Evolutionary conservation across 1,140 invertebrate genomes (phyloP), one percentile per base, ranked within the genome.

Genomic region (Octopus bimaculoides): DNA sequence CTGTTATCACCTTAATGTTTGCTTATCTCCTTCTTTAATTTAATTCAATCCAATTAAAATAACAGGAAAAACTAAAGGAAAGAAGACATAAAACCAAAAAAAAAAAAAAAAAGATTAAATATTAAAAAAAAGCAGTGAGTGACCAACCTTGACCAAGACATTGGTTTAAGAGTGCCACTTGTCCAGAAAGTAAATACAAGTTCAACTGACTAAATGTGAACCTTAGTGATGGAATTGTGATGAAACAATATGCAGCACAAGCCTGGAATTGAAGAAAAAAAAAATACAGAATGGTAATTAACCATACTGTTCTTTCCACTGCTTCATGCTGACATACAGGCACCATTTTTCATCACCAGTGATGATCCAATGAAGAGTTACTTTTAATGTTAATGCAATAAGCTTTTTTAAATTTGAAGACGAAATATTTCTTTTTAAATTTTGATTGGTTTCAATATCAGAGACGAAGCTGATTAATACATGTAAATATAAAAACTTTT

Each of bases 221-320:
- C 81, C 92, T 92, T 84, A 99, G 93, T 7, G 97, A 98, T 52
- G 97, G 97, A 90, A 98, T 96, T 2, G 97, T 98, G 61, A 99
- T 97, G 88, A 95, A 98, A 89, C 94, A 95, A 90, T 96, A 99
- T 0, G 97, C 97, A 77, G 95, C 93, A 92, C 97, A 99, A n/a
- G 97, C 96, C 89, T 92, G 82, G 41, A 88, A 83, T 73, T 54
- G 41, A 52, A 66, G 53, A 56, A 53, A 17, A 71, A 69, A 20
- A 71, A 71, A 8, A 71, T n/a, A 71, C 17, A 10, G 26, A 10
- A 17, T 20, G 26, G 17, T 71, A 71, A 17, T 4, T 17, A 17
- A 61, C 17, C 17, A 61, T 9, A 17, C 9, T 4, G 17, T 12
- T 61, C 4, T 61, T 17, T 61, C 17, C 1, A 1, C 17, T 61